A percentile compares a stretch with the other conserved stretches of the same genome.
These are phyloP conservation scores for Thalassophryne amazonica DNA, from an alignment of 2,797 vertebrate genomes.

Conservation along the genomic window DNA sequence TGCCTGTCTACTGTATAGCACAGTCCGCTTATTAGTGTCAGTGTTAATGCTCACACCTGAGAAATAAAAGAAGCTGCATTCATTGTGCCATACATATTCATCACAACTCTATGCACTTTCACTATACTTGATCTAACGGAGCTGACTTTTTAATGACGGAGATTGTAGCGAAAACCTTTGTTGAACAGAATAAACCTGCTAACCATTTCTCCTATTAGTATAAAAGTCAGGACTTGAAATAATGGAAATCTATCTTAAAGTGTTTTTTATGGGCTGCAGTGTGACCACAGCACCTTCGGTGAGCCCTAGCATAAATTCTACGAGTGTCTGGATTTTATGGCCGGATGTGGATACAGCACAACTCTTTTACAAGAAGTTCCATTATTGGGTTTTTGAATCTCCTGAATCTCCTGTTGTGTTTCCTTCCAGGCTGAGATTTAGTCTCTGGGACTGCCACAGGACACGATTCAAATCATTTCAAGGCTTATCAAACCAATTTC, in stretches of 20 bases:
- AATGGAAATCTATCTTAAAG: conserved; percentile 13
- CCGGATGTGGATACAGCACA: not conserved
- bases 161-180: not conserved
- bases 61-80: not conserved
- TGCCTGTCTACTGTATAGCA: conserved; percentile 1
- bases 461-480: conserved; percentile 36
- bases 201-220: conserved; percentile 9
- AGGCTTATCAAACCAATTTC: conserved; percentile 48
- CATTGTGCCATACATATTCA: conserved; percentile 14
- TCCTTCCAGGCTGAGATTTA: conserved; percentile 32
- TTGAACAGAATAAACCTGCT: conserved; percentile 1
- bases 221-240: conserved; percentile 22
- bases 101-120: not conserved
- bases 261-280: conserved; percentile 27
- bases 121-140: conserved; percentile 11
- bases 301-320: conserved; percentile 14
- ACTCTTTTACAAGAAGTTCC: conserved; percentile 17
- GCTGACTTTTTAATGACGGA: not conserved
- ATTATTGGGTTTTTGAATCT: conserved; percentile 36
- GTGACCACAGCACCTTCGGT: conserved; percentile 13
- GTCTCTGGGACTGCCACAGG: conserved; percentile 17
- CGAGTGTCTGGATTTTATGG: conserved; percentile 19
- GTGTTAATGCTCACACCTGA: conserved; percentile 17
- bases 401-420: conserved; percentile 9
- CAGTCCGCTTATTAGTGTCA: conserved; percentile 32